These are phyloP conservation scores for Monoplex corrugatus DNA, from an alignment of 2,888 invertebrate species.

Conservation along the genomic window DNA sequence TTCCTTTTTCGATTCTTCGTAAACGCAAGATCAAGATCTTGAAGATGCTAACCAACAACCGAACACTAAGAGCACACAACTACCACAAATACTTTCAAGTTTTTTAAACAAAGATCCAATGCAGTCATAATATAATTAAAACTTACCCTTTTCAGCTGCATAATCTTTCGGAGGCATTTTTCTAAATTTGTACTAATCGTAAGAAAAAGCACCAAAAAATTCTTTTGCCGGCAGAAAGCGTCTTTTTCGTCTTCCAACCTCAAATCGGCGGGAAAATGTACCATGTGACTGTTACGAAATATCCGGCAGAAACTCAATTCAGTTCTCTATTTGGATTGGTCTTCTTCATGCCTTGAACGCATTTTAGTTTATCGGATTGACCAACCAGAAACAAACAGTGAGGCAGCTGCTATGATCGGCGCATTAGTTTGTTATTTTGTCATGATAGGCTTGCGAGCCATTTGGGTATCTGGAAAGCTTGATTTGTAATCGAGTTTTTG, in stretches of 20 bases:
- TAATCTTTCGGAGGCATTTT: constrained; percentile 79
- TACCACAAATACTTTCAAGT: not conserved
- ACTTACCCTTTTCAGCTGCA: constrained; percentile 75
- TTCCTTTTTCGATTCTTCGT: too few relatives aligned
- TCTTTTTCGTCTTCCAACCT: not conserved
- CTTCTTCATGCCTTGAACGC: not conserved
- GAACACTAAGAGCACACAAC: not conserved
- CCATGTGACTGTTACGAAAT: constrained; percentile 63
- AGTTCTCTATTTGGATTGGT: constrained; percentile 40
- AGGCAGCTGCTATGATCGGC: too few relatives aligned
- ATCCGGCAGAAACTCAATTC: constrained; percentile 43
- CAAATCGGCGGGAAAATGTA: constrained; percentile 73
- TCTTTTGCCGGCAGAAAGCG: not conserved
- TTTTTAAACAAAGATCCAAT: too few relatives aligned
- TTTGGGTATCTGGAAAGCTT: too few relatives aligned
- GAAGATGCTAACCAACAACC: not conserved
- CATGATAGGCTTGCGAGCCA: too few relatives aligned
- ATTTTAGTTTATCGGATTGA: constrained; percentile 19
- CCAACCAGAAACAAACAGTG: constrained; percentile 36
- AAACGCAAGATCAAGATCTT: too few relatives aligned
- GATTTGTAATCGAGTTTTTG: too few relatives aligned
- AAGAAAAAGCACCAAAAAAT: not conserved
- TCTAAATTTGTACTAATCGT: not conserved
- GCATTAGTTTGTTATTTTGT: too few relatives aligned
- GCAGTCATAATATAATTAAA: not conserved